Conservation (phyloP, 2,113 vertebrate genomes). For the Anhinga anhinga region DNA sequence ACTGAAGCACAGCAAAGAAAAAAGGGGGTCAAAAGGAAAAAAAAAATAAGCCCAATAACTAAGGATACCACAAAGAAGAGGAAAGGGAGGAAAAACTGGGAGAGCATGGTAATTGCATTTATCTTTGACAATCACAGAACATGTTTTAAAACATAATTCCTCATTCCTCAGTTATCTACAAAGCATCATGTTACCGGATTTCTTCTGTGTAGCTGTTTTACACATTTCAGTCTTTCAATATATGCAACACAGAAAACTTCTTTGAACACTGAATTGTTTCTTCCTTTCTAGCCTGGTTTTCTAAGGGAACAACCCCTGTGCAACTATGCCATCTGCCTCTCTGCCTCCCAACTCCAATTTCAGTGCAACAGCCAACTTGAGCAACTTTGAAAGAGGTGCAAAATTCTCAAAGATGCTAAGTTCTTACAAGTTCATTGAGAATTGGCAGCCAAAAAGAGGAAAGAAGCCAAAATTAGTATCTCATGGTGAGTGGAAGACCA, state of each 20-base stretch:
- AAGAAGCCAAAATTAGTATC: not conserved
- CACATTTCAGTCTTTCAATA: not conserved
- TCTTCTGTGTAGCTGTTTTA: not conserved
- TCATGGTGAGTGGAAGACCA: not conserved
- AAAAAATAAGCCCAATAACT: not conserved
- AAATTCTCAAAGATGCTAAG: not conserved
- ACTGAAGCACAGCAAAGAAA: not conserved
- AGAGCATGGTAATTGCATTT: not conserved
- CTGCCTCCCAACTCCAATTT: not conserved
- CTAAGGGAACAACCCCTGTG: not conserved
- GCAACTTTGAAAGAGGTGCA: not conserved
- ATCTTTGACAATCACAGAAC: not conserved
- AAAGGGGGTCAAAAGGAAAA: not conserved
- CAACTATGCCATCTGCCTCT: not conserved
- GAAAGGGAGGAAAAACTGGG: not conserved
- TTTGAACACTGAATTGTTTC: not conserved
- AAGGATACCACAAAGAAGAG: not conserved
- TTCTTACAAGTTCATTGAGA: not conserved
- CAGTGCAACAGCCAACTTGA: not conserved
- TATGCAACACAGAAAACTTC: not conserved
- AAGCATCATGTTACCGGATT: not conserved
- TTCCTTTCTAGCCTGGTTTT: not conserved
- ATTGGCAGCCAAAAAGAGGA: not conserved
- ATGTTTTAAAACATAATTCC: not conserved
- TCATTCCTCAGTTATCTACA: not conserved